Evolutionary conservation across 2,888 invertebrate species (phyloP), one percentile per base, ranked within the genome.

Genomic region (Hypomecis atomaria): DNA sequence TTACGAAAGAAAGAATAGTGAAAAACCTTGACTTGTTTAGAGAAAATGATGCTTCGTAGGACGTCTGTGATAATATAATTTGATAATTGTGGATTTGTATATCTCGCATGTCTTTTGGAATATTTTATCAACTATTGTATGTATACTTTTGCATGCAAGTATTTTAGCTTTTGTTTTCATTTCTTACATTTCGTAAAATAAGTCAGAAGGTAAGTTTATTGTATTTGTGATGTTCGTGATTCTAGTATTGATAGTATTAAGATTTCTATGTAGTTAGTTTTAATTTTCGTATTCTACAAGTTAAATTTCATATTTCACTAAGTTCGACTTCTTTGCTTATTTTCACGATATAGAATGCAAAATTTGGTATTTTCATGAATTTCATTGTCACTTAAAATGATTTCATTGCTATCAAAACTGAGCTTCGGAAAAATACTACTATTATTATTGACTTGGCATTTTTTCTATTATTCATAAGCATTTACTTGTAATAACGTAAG

Each of bases 21-120:
- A 61, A 65, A 66, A 70, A 56, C 45, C 71, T 66, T 48, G 70
- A 69, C 36, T 69, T 69, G 69, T 60, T 62, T 71, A 69, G 70
- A 68, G 53, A 59, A 54, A 68, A 58, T 64, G 56, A 71, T 50
- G 71, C 62, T 60, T 66, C 50, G 37, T 69, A 67, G 63, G 62
- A 60, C 47, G 65, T 63, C 59, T 63, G 65, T 59, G 59, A 47
- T 23, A 23, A 50, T 68, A 40, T 50, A 58, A 43, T 42, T 40
- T 48, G 42, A 48, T 55, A 44, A 58, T 48, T 57, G 48, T 57
- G 57, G 43, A 34, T 54, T 34, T 49, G 48, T 11, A 50, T 52
- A 49, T 65, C 8, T 48, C 61, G 69, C 66, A 67, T 68, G 66
- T 42, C 36, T 49, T 44, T 34, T 47, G 40, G 5, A 4, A 36